Evolutionary conservation across 1,140 invertebrate genomes (phyloP).

Genomic region (Trichogramma pretiosum): DNA sequence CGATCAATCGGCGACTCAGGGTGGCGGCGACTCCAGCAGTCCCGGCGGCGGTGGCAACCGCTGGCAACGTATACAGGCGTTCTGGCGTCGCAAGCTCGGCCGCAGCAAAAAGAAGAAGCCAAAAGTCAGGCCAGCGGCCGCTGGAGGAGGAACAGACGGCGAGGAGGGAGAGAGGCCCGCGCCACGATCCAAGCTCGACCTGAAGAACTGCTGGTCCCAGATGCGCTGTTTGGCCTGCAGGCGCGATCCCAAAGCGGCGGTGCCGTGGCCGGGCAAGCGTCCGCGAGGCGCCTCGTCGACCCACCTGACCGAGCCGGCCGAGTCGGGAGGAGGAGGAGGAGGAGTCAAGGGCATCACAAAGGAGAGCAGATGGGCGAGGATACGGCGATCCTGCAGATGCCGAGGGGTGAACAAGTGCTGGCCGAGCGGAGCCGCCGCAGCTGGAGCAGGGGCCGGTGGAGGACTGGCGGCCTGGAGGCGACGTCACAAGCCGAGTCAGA

Average conservation of each 20-base stretch:
- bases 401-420: slow-evolving; percentile 24
- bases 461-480: neutral
- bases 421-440: neutral
- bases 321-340: too few species aligned
- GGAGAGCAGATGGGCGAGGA: slow-evolving; percentile 24
- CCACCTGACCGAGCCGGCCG: slow-evolving; percentile 3
- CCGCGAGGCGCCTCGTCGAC: slow-evolving; percentile 13
- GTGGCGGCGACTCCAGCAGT: too few species aligned
- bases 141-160: slow-evolving; percentile 22
- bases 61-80: too few species aligned
- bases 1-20: slow-evolving; percentile 17
- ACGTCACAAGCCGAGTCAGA: neutral
- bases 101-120: neutral
- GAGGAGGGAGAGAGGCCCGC: neutral
- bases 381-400: slow-evolving; percentile 34
- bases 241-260: slow-evolving; percentile 30
- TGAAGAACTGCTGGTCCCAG: slow-evolving; percentile 9
- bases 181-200: neutral
- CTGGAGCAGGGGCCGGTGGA: slow-evolving; percentile 21
- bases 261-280: slow-evolving; percentile 31
- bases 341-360: slow-evolving; percentile 17
- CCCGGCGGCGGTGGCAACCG: too few species aligned
- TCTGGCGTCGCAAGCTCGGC: neutral
- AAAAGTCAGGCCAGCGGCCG: slow-evolving; percentile 7
- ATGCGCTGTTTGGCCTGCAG: slow-evolving; percentile 39